Evolutionary conservation across 2,113 vertebrate genomes (phyloP).

Genomic region (Aspiorhynchus laticeps): DNA sequence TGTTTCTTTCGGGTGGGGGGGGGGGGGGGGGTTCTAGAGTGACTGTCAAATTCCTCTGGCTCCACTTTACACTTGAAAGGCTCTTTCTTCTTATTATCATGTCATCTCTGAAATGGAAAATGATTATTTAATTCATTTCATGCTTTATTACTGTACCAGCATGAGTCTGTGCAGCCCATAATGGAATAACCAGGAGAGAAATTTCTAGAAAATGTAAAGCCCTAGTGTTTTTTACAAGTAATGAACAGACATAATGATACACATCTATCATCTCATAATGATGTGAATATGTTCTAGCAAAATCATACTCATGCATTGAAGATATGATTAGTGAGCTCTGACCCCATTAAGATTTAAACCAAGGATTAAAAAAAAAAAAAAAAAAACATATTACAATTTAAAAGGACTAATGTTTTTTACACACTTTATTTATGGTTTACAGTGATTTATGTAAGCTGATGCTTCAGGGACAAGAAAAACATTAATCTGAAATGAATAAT

Average conservation of each 20-base stretch:
- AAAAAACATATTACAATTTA: neutral
- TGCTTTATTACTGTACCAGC: slow-evolving; percentile 7
- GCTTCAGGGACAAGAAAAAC: neutral
- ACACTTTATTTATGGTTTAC: neutral
- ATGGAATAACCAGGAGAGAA: neutral
- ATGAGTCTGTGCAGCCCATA: neutral
- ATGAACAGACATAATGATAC: neutral
- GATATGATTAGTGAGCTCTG: too few relatives aligned
- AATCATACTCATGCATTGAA: too few relatives aligned
- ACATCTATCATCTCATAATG: neutral
- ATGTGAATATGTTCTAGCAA: neutral
- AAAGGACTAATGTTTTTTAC: neutral
- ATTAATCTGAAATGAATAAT: neutral
- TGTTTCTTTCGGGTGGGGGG: too few relatives aligned
- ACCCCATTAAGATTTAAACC: neutral
- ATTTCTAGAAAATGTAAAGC: neutral
- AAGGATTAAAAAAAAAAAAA: neutral
- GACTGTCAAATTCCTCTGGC: neutral
- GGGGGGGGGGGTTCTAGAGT: too few relatives aligned
- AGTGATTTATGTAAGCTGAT: neutral
- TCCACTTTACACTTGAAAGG: neutral
- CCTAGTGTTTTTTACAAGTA: neutral
- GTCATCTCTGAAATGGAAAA: neutral
- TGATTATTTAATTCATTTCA: neutral
- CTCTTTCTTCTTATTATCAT: neutral